Percentiles rank a stretch among this genome's conserved stretches.
Evolutionary conservation across 2,797 vertebrate species (phyloP).

Genomic region (Hippocampus kuda): DNA sequence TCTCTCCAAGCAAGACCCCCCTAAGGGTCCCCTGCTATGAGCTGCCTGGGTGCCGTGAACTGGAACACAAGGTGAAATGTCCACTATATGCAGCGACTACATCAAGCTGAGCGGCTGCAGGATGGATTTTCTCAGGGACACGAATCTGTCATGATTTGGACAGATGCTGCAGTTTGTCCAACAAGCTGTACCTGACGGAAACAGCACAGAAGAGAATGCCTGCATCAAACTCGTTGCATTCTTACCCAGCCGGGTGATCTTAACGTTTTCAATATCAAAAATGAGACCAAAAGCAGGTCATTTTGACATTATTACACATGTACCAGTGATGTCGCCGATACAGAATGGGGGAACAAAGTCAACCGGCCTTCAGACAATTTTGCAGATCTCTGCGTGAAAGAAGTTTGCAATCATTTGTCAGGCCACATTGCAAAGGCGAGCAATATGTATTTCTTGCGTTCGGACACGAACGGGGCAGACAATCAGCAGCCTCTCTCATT

Average conservation of each 20-base stretch:
- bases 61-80: constrained; percentile 56
- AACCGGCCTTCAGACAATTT: not conserved
- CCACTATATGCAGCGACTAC: constrained; percentile 48
- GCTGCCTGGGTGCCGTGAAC: constrained; percentile 38
- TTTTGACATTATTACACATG: too few relatives aligned
- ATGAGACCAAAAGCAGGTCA: too few relatives aligned
- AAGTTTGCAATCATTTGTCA: too few relatives aligned
- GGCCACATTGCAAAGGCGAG: too few relatives aligned
- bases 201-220: not conserved
- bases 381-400: not conserved
- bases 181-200: constrained; percentile 6
- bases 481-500: not conserved
- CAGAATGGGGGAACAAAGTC: too few relatives aligned
- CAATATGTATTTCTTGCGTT: too few relatives aligned
- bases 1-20: not conserved
- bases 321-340: too few relatives aligned
- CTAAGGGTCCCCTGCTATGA: constrained; percentile 20
- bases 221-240: not conserved
- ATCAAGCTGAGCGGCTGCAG: constrained; percentile 34
- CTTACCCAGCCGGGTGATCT: too few relatives aligned
- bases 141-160: constrained; percentile 29
- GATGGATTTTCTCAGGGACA: constrained; percentile 41
- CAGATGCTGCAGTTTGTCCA: constrained; percentile 27
- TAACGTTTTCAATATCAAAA: too few relatives aligned
- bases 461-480: not conserved